A percentile compares a stretch with the other conserved stretches of the same genome.
These are phyloP conservation scores for Thymelicus sylvestris DNA, from an alignment of 2,888 invertebrate species.

Conservation along the genomic window DNA sequence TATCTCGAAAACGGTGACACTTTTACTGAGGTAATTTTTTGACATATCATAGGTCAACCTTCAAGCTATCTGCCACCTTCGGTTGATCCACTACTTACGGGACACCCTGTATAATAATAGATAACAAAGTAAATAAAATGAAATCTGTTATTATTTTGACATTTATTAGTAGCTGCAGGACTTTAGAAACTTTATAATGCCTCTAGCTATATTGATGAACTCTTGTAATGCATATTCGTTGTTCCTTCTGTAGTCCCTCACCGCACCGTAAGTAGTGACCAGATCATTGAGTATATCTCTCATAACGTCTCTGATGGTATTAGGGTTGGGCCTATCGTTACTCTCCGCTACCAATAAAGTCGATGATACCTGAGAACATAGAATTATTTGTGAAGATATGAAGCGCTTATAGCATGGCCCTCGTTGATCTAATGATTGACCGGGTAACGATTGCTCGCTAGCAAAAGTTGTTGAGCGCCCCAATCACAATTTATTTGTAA, in stretches of 20 bases:
- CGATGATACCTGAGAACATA: constrained; percentile 52
- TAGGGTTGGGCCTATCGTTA: constrained; percentile 50
- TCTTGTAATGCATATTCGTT: constrained; percentile 50
- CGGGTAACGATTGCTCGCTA: too few species aligned
- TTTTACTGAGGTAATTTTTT: too few species aligned
- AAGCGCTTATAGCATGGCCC: not conserved
- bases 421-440: too few species aligned
- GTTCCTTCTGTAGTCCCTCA: constrained; percentile 50
- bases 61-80: too few species aligned
- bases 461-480: too few species aligned
- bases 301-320: constrained; percentile 49
- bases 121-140: too few species aligned
- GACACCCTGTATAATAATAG: too few species aligned
- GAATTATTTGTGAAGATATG: not conserved
- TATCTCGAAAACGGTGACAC: too few species aligned
- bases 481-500: too few species aligned
- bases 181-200: constrained; percentile 54
- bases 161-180: constrained; percentile 53
- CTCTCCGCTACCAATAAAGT: constrained; percentile 51
- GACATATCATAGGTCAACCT: too few species aligned
- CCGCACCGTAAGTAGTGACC: constrained; percentile 54
- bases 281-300: constrained; percentile 54
- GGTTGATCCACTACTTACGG: too few species aligned
- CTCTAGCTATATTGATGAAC: constrained; percentile 54
- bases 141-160: too few species aligned